phyloP scores from a whole-genome alignment of 2,797 vertebrate genomes.

The Notamacropus eugenii region DNA sequence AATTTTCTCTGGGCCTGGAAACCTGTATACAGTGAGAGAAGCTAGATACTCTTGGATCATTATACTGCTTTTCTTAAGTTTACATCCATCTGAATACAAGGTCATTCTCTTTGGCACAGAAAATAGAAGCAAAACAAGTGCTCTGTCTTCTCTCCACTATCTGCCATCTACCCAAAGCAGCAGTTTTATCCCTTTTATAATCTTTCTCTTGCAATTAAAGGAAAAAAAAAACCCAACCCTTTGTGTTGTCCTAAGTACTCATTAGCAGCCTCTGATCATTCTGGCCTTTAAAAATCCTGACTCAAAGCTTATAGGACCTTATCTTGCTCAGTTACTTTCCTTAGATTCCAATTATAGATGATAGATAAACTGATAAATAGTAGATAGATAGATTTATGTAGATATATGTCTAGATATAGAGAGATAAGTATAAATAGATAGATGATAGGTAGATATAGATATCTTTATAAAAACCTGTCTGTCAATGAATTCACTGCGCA shows the following conservation, averaged over 20 bases:
- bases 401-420: no score
- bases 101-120: not conserved
- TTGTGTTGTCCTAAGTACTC: not conserved
- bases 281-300: not conserved
- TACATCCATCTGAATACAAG: not conserved
- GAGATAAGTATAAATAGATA: no score
- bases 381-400: not conserved
- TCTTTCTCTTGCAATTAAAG: not conserved
- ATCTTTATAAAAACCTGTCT: not conserved
- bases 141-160: not conserved
- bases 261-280: not conserved
- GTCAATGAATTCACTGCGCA: not conserved
- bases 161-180: not conserved
- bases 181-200: not conserved
- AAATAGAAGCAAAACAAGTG: not conserved
- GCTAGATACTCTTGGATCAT: not conserved
- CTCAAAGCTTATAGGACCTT: not conserved
- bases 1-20: not conserved
- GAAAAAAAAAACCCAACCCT: not conserved
- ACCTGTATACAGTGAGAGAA: not conserved
- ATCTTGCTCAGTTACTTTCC: not conserved
- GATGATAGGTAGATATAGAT: not conserved
- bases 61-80: not conserved
- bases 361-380: no score
- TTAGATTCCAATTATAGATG: not conserved